Evolutionary conservation across 2,888 invertebrate species (phyloP).

Genomic region (Amitus sp.): DNA sequence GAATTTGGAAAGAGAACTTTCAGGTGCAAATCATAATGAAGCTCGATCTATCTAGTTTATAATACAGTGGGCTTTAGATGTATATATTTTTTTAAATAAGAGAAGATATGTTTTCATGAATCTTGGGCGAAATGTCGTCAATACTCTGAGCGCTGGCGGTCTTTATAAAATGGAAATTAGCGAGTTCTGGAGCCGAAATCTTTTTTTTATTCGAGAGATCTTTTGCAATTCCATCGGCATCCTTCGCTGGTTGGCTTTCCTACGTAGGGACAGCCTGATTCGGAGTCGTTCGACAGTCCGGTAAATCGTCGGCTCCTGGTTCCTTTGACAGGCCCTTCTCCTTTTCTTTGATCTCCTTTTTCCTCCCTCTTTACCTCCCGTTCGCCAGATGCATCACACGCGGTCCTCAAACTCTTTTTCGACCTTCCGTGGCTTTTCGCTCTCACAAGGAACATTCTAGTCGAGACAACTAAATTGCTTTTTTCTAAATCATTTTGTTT

Average conservation of each 20-base stretch:
- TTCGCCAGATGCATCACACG: background rate
- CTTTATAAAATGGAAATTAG: constrained; percentile 23
- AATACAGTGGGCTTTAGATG: no score
- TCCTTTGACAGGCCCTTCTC: constrained; percentile 19
- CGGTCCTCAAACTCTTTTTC: constrained; percentile 14
- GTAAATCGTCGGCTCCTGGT: constrained; percentile 18
- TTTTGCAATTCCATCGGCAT: constrained; percentile 14
- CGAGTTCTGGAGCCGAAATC: constrained; percentile 13
- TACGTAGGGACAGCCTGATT: constrained; percentile 10
- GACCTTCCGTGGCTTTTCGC: constrained; percentile 7
- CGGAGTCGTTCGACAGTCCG: constrained; percentile 18
- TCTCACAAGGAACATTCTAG: constrained; percentile 16
- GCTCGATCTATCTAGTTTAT: no score
- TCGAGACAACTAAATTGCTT: constrained; percentile 25
- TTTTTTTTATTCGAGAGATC: constrained; percentile 23
- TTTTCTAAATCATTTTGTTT: constrained; percentile 3
- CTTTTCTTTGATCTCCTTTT: constrained; percentile 13
- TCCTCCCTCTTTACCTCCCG: constrained; percentile 12
- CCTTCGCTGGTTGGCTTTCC: constrained; percentile 8
- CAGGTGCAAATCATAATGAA: no score
- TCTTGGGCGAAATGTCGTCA: background rate
- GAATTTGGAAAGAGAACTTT: no score
- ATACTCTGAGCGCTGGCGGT: constrained; percentile 7
- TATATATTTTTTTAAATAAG: no score
- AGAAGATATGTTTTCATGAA: no score